Evolutionary conservation across 2,113 vertebrate genomes (phyloP).

Genomic region (Rana temporaria): DNA sequence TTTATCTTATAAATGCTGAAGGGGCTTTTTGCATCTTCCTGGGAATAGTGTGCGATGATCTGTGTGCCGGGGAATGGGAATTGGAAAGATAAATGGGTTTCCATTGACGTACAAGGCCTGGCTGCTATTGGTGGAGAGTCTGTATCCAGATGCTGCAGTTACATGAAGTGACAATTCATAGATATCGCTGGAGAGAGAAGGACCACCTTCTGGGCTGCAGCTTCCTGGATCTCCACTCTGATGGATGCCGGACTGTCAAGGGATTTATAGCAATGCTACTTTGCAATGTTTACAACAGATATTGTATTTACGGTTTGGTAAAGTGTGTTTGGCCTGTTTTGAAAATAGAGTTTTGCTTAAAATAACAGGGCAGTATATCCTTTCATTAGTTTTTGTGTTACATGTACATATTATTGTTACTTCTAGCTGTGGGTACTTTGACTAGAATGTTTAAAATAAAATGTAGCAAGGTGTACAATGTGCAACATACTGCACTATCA

Average conservation of each 20-base stretch:
- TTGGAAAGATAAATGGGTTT: constrained; percentile 15
- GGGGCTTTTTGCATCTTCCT: not conserved
- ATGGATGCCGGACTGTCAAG: not conserved
- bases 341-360: no score
- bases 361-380: no score
- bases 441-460: no score
- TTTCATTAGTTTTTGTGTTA: no score
- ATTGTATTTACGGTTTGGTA: no score
- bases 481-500: no score
- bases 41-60: not conserved
- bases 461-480: no score
- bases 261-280: not conserved
- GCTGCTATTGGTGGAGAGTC: not conserved
- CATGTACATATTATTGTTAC: no score
- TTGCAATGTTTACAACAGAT: not conserved
- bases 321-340: no score
- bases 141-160: constrained; percentile 25
- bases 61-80: not conserved
- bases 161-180: constrained; percentile 4
- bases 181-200: not conserved
- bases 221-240: not conserved
- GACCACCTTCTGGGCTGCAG: not conserved
- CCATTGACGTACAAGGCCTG: not conserved
- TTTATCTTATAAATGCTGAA: not conserved
- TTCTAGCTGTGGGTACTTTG: no score